Evolutionary conservation across 2,888 invertebrate genomes (phyloP).

Genomic region (Seira sanloemensis): DNA sequence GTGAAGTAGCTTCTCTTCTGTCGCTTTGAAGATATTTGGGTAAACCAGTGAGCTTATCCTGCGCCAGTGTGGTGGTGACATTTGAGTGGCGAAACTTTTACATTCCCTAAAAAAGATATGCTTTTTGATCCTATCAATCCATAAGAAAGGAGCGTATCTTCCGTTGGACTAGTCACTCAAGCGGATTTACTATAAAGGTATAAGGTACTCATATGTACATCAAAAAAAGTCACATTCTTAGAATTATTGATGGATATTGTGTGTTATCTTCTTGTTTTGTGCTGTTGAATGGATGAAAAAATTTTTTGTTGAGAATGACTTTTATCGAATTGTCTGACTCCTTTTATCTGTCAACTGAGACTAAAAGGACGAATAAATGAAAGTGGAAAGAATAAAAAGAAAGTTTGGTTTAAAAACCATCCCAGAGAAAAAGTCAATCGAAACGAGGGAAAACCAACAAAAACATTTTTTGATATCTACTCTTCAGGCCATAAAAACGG

Average conservation of each 20-base stretch:
- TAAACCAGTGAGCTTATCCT: not conserved
- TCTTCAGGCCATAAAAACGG: not conserved
- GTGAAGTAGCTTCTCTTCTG: not conserved
- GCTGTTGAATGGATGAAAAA: not conserved
- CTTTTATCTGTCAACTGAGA: not conserved
- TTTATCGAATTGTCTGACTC: not conserved
- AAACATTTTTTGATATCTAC: not conserved
- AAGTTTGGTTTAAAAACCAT: not conserved
- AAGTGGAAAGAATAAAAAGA: not conserved
- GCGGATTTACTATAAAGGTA: not conserved
- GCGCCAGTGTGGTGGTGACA: not conserved
- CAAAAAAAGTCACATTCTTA: not conserved
- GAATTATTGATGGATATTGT: not conserved
- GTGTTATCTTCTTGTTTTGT: not conserved
- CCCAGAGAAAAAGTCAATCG: not conserved
- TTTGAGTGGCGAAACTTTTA: not conserved
- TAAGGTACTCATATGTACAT: too few relatives aligned
- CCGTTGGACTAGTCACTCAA: not conserved
- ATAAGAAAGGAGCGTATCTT: slow-evolving; percentile 4
- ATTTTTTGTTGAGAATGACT: not conserved
- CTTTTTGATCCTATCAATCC: slow-evolving; percentile 19
- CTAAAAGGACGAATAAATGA: not conserved
- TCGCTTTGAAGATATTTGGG: not conserved
- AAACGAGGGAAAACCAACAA: not conserved
- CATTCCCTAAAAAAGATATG: not conserved